Evolutionary conservation across 1,140 invertebrate species (phyloP), one percentile per base, ranked within the genome.

Genomic region (Drosophila chauvacae): DNA sequence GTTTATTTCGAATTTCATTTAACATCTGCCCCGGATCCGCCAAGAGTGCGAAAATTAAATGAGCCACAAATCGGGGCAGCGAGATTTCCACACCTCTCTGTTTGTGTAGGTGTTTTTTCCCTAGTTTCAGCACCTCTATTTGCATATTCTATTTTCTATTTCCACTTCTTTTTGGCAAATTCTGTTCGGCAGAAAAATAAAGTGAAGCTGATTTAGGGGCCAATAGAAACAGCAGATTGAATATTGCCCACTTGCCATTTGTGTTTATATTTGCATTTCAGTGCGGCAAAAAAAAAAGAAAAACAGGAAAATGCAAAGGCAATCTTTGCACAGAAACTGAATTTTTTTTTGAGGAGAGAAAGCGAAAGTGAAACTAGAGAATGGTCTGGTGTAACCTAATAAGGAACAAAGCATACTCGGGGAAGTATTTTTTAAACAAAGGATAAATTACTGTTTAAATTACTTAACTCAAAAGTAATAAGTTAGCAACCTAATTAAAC

Each of bases 1-100:
- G 73, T 77, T 77, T 73, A 73, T 60, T 72, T 18, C 20, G 45
- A 72, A 60, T 60, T 72, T 26, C 33, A 37, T 57, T 61, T 63
- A 48, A 33, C 71, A 63, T 26, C 64, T 81, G 56, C 56, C 47
- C 57, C 57, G 45, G 45, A 63, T 62, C 56, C 80, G 81, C 61
- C 76, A 87, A 73, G 53, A 79, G 83, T 87, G 83, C 83, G 83
- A 87, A 87, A 83, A 87, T 87, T 88, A 88, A 87, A 87, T 87
- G 83, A 87, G 78, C 84, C 83, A 82, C 83, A 87, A 88, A 77
- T 64, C 71, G 56, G 72, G 51, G 20, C 1, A 55, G 68, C 33
- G 16, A 55, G 45, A 66, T 51, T 64, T 53, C 55, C 50, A 53
- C 70, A 55, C 51, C 70, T 76, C 33, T 74, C 51, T 85, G 64